These are phyloP conservation scores for Pelodiscus sinensis DNA, from an alignment of 2,113 vertebrate species.

Conservation along the genomic window DNA sequence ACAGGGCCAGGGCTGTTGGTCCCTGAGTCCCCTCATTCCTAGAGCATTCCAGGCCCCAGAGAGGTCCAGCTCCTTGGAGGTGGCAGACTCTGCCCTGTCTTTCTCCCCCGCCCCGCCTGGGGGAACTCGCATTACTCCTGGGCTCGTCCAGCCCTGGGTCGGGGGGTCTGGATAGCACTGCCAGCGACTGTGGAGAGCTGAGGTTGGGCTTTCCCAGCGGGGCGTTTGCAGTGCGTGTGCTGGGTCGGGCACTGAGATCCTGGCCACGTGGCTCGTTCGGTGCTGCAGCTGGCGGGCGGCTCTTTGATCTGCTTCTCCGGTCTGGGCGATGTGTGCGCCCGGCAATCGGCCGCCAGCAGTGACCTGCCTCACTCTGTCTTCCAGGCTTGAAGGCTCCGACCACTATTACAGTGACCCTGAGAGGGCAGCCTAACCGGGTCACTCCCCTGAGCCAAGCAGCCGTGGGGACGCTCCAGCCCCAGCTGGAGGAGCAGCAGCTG, in stretches of 20 bases:
- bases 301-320: background rate
- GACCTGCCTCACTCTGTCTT: background rate
- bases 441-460: constrained; percentile 81
- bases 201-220: background rate
- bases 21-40: background rate
- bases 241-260: background rate
- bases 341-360: background rate
- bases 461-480: constrained; percentile 46
- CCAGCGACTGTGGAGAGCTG: background rate
- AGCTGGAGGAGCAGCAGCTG: constrained; percentile 66
- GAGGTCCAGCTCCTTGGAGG: too few relatives aligned
- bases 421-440: constrained; percentile 85
- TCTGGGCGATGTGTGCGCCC: background rate
- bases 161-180: background rate
- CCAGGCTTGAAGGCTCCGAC: constrained; percentile 92
- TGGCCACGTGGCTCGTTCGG: background rate
- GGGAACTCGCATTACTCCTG: too few relatives aligned
- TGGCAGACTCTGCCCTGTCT: too few relatives aligned
- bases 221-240: background rate
- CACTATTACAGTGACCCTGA: constrained; percentile 92
- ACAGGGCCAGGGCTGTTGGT: background rate
- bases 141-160: background rate
- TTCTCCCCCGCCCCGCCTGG: too few relatives aligned
- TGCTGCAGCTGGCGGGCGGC: background rate
- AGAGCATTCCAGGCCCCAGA: background rate